Evolutionary conservation across 2,797 vertebrate species (phyloP).

Genomic region (Protonibea diacanthus): DNA sequence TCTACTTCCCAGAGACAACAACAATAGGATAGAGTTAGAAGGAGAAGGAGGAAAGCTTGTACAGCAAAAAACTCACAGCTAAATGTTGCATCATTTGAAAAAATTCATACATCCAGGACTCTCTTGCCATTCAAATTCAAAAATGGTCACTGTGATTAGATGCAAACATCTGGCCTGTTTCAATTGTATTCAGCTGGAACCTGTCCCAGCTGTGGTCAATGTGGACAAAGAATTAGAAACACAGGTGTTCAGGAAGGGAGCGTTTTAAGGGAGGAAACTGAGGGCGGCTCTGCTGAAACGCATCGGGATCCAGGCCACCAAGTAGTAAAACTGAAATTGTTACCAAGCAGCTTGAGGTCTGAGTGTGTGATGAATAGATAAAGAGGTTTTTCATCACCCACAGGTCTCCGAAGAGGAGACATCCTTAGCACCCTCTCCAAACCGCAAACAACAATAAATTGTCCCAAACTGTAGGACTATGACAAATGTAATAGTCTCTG

Average conservation of each 20-base stretch:
- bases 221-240: constrained; percentile 64
- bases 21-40: no score
- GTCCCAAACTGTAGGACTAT: not conserved
- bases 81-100: constrained; percentile 6
- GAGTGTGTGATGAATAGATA: constrained; percentile 45
- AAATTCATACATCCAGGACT: constrained; percentile 13
- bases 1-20: constrained; percentile 4
- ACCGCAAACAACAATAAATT: constrained; percentile 41
- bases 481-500: constrained; percentile 47
- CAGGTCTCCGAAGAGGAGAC: not conserved
- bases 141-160: constrained; percentile 38
- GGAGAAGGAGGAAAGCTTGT: not conserved
- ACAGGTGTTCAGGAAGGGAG: constrained; percentile 76
- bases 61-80: not conserved
- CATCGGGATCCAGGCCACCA: constrained; percentile 42
- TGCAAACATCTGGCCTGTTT: constrained; percentile 64
- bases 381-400: constrained; percentile 39
- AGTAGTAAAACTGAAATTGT: constrained; percentile 29
- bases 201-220: constrained; percentile 21
- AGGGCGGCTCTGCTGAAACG: constrained; percentile 32
- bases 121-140: constrained; percentile 30
- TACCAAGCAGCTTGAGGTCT: constrained; percentile 7
- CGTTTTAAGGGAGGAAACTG: constrained; percentile 51
- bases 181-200: constrained; percentile 57
- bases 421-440: constrained; percentile 14